Evolutionary conservation across 2,797 vertebrate species (phyloP).

Genomic region (Phyllotis vaccarum): DNA sequence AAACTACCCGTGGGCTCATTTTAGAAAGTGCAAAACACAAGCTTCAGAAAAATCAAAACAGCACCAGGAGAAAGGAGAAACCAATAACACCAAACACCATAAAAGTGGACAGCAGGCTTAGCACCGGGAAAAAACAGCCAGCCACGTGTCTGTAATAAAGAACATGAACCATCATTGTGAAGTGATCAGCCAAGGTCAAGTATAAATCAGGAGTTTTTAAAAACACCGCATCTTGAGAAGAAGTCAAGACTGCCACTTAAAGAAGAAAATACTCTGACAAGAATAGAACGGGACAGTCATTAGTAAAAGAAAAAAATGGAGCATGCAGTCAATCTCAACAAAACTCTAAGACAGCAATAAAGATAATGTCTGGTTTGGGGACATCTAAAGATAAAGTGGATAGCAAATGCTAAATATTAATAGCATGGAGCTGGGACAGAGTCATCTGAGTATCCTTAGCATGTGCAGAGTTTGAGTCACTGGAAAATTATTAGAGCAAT

Average conservation of each 20-base stretch:
- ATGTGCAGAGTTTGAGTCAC: neutral
- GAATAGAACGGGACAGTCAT: neutral
- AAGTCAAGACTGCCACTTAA: neutral
- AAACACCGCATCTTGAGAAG: neutral
- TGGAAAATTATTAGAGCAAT: neutral
- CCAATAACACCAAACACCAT: neutral
- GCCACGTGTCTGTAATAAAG: neutral
- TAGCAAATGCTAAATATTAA: neutral
- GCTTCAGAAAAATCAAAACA: neutral
- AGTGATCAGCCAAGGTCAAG: neutral
- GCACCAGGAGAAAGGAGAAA: neutral
- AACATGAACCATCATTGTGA: neutral
- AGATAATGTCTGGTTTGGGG: too few species aligned
- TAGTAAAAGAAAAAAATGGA: neutral
- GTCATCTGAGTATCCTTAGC: neutral
- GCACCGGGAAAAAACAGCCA: neutral
- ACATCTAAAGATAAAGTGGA: neutral
- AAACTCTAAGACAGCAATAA: neutral
- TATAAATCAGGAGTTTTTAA: neutral
- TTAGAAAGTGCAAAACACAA: neutral
- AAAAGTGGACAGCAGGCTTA: neutral
- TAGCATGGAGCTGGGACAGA: neutral
- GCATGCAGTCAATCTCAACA: neutral
- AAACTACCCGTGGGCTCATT: neutral
- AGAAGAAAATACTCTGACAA: neutral